Base-by-base conservation (phyloP, 2,888 invertebrate genomes). In the Drosophila colorata region DNA sequence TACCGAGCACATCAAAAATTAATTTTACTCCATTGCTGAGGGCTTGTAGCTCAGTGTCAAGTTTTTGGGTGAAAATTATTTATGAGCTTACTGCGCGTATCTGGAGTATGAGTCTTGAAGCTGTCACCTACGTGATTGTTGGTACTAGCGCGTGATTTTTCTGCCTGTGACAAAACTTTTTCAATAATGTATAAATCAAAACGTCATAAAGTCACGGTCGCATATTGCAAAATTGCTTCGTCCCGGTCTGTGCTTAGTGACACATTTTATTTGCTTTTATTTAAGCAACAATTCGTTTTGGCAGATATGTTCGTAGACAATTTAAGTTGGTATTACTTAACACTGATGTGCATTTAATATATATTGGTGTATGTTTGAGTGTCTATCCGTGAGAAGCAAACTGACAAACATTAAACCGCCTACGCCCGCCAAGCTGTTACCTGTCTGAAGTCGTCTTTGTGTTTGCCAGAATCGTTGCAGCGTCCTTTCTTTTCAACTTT, bases 141-240 rank as follows among this genome's bases (percentile, higher is more conserved):
- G 64, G 58, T 63, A 31, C 43, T 49, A 66, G 72, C 66, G 68
- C 84, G 79, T 87, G 77, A 80, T 80, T 78, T 72, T 67, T 80
- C 43, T 65, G 68, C 58, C 71, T 65, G 48, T 66, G 77, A 74
- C 70, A 74, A 79, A 80, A 85, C 81, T 85, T 90, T 90, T 90
- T 82, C 86, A 85, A 88, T 87, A 85, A 90, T 90, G 85, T 89
- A 91, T 91, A 91, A 91, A 90, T 91, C 91, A 91, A 90, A 91
- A 88, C 90, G 91, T 90, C 91, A 91, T 86, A 90, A 90, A 87
- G 84, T 88, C 81, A 74, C 78, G 56, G 78, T 52, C 64, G 48
- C 74, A 74, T 33, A 44, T 57, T 60, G 48, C 64, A 33, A 59
- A 56, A 58, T 55, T 56, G 47, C 49, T 70, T 56, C 51, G 38